Percentiles rank a stretch among this genome's conserved stretches.
phyloP scores from a whole-genome alignment of 2,113 vertebrate genomes.

The Pterocles gutturalis region DNA sequence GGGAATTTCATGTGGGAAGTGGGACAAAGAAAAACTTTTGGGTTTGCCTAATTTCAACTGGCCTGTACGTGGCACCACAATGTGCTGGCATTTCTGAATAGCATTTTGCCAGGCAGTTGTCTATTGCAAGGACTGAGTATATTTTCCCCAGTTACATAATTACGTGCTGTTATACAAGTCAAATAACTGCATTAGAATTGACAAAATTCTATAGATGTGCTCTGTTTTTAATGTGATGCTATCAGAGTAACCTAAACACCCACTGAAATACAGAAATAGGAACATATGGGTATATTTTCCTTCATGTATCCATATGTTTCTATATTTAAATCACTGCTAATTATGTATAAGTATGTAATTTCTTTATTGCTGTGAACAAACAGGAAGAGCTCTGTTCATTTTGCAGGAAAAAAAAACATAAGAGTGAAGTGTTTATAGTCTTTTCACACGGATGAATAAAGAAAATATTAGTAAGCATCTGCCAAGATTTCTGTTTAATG shows the following conservation, averaged over 20 bases:
- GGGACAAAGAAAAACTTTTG: background rate
- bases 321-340: slow-evolving; percentile 29
- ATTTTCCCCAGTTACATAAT: slow-evolving; percentile 59
- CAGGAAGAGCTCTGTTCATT: slow-evolving; percentile 27
- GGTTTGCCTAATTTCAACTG: background rate
- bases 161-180: slow-evolving; percentile 39
- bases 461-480: background rate
- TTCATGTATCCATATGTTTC: slow-evolving; percentile 8
- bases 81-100: background rate
- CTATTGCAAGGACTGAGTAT: background rate
- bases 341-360: slow-evolving; percentile 17
- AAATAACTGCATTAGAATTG: slow-evolving; percentile 56
- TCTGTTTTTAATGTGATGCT: slow-evolving; percentile 6
- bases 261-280: slow-evolving; percentile 47
- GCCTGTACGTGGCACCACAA: background rate
- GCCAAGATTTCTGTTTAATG: background rate
- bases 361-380: slow-evolving; percentile 43
- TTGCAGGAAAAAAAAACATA: background rate
- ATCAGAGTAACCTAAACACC: slow-evolving; percentile 24
- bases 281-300: slow-evolving; percentile 8
- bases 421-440: background rate
- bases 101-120: background rate
- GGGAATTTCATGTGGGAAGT: background rate
- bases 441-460: background rate
- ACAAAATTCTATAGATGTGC: slow-evolving; percentile 32